phyloP scores from a whole-genome alignment of 1,140 invertebrate genomes.

The Heliconius hewitsoni region DNA sequence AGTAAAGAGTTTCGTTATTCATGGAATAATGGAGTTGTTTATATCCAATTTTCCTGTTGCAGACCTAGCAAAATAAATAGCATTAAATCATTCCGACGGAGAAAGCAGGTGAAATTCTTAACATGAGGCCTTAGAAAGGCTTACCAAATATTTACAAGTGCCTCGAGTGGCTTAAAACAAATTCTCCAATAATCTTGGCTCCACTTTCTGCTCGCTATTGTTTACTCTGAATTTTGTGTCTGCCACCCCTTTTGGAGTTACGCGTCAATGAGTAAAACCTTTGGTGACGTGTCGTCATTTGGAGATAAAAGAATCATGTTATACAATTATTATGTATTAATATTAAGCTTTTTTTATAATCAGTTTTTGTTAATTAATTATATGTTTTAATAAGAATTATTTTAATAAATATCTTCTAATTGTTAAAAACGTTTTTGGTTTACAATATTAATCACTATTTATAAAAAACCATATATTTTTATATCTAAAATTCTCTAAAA shows the following conservation, averaged over 20 bases:
- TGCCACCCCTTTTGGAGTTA: constrained; percentile 43
- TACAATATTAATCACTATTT: no score
- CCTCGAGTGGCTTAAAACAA: constrained; percentile 79
- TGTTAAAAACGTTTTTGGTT: no score
- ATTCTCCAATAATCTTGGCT: constrained; percentile 74
- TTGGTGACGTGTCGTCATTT: background rate
- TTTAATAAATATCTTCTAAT: no score
- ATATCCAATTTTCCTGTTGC: constrained; percentile 39
- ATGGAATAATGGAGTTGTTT: constrained; percentile 35
- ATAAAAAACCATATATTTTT: no score
- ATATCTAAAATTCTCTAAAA: background rate
- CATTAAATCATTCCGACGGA: constrained; percentile 61
- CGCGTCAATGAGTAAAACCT: constrained; percentile 34
- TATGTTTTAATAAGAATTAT: no score
- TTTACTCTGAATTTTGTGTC: constrained; percentile 69
- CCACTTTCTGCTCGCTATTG: constrained; percentile 65
- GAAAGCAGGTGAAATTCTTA: constrained; percentile 64
- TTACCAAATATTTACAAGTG: constrained; percentile 78
- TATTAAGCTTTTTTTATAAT: no score
- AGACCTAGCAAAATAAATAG: constrained; percentile 55
- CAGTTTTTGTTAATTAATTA: no score
- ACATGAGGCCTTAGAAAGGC: constrained; percentile 63
- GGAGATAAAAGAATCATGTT: background rate
- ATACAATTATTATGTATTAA: background rate
- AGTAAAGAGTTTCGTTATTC: constrained; percentile 28